These are phyloP conservation scores for Lagorchestes hirsutus DNA, from an alignment of 2,797 vertebrate species.

Conservation along the genomic window DNA sequence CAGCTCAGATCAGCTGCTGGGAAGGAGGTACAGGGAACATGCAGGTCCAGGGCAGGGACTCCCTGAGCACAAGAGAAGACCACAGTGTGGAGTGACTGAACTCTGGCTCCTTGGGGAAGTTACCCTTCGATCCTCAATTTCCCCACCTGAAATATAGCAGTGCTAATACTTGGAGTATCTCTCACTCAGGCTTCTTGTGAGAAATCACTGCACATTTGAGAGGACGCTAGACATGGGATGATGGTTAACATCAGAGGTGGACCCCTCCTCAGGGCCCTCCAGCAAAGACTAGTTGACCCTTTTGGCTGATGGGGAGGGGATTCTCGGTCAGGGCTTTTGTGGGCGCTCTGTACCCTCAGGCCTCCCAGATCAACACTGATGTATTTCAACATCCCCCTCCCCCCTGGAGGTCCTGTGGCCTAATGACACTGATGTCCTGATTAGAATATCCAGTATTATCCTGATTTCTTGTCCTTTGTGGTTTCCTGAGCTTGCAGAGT, in stretches of 20 bases:
- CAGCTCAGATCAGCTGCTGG: not conserved
- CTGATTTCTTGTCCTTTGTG: constrained; percentile 78
- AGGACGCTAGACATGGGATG: not conserved
- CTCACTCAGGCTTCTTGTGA: not conserved
- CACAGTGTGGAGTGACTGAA: not conserved
- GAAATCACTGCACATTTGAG: not conserved
- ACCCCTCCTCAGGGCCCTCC: not conserved
- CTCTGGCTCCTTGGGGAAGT: not conserved
- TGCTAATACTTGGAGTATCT: no score
- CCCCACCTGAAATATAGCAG: not conserved
- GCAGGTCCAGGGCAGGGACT: not conserved
- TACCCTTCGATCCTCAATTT: not conserved
- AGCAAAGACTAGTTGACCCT: not conserved
- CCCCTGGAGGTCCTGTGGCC: not conserved
- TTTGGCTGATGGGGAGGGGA: not conserved
- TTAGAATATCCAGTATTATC: constrained; percentile 41
- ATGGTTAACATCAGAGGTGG: not conserved
- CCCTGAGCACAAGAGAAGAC: not conserved
- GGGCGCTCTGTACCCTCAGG: not conserved
- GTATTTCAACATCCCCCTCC: not conserved
- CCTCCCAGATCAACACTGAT: not conserved
- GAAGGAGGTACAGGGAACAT: no score
- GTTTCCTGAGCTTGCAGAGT: constrained; percentile 72
- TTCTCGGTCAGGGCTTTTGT: not conserved
- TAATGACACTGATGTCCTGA: not conserved